Evolutionary conservation across 1,140 invertebrate genomes (phyloP), one percentile per base, ranked within the genome.

Genomic region (Atta texana): DNA sequence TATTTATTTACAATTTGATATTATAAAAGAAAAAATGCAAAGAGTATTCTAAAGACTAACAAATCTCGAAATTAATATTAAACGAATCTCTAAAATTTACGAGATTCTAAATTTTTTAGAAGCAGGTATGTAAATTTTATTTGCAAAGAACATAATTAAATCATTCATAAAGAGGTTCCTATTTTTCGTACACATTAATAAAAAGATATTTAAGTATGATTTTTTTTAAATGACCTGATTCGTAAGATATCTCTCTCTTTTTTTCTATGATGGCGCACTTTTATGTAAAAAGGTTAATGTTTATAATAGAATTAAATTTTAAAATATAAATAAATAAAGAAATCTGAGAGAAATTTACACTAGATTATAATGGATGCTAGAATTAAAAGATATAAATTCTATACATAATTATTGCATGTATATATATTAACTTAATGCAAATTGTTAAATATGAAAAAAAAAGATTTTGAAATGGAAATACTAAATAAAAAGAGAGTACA

Each of bases 351-450:
- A 64, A 64, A 31, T 31, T 66, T 66, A n/a, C 18, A 39, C n/a
- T 66, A 0, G 18, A 66, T 39, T 34, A 66, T 34, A 64, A 64
- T 64, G 7, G 7, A 64, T 31, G 28, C 16, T 16, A 39, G 31
- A 34, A 34, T 34, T 34, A 34, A 66, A 68, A 68, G n/a, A 68
- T 12, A 49, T 12, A 68, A 49, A 68, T 68, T 68, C n/a, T n/a
- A 21, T 39, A n/a, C 1, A 4, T 53, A 71, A 39, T 39, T 8
- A 39, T 39, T 8, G 7, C 7, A 8, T 39, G 7, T 39, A 39
- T 7, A 39, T 39, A 39, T 39, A 39, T 39, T 39, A 34, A 34
- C 34, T 34, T 34, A 39, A 39, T 39, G 34, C 34, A 8, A 39
- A 1, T 34, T 34, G 34, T 34, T 7, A 34, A 39, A 39, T 39